A percentile compares a stretch with the other conserved stretches of the same genome.
Conservation (phyloP, 2,113 vertebrate genomes). For the Callionymus lyra region DNA sequence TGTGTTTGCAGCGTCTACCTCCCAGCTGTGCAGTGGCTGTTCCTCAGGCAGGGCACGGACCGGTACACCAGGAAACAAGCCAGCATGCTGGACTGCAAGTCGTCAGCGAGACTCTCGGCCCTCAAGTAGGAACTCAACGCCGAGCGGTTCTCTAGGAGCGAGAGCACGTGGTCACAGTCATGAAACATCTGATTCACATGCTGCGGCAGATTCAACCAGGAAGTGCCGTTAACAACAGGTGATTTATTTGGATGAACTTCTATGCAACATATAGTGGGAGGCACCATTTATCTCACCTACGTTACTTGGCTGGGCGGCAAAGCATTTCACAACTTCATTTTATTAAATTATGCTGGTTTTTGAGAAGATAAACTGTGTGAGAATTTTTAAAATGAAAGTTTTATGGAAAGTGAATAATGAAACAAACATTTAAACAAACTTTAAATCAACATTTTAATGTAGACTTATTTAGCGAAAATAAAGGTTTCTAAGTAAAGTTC, state of each 20-base stretch:
- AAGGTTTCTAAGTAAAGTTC: background rate
- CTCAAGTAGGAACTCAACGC: constrained; percentile 74
- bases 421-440: no score
- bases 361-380: no score
- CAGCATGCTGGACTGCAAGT: constrained; percentile 67
- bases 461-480: background rate
- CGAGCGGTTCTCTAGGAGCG: constrained; percentile 68
- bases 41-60: constrained; percentile 74
- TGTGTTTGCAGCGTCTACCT: no score
- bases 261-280: background rate
- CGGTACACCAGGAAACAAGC: constrained; percentile 89
- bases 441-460: background rate
- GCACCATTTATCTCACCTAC: background rate
- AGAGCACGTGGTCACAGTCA: constrained; percentile 1
- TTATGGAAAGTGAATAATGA: no score
- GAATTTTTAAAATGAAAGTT: no score
- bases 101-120: constrained; percentile 58
- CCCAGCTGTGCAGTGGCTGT: constrained; percentile 70
- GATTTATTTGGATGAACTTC: no score
- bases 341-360: no score
- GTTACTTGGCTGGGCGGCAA: no score
- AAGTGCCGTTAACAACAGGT: no score
- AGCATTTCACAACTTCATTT: no score
- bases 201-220: no score
- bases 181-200: no score